Base-by-base conservation (phyloP, 2,113 vertebrate genomes). In the crab-eating macaque (Macaca fascicularis) region DNA sequence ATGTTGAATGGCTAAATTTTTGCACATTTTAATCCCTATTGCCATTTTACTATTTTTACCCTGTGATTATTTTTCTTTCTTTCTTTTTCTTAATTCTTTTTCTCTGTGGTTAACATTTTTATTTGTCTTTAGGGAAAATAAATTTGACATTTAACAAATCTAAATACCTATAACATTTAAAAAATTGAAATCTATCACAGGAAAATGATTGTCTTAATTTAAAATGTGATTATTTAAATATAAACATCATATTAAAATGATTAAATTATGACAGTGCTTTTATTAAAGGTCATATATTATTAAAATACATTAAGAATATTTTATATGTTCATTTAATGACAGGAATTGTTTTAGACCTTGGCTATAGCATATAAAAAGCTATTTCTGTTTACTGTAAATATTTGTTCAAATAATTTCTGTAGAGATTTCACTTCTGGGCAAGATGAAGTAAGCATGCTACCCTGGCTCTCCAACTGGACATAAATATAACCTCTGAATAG, bases 151-250 rank as follows among this genome's bases (percentile, higher is more conserved):
- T 43, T 78, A 90, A 67, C 22, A 86, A 90, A 84, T 38, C 85
- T 59, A 93, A 92, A 59, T 59, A 87, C 3, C 25, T 82, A 2
- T 40, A 93, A 69, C 38, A 74, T 69, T 93, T 70, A 50, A 72
- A 92, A 83, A 94, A 59, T 79, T 90, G 48, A 70, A 84, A 83
- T 90, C 48, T 84, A 59, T 50, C 19, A 84, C 16, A 84, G 32
- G 11, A 90, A 86, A 88, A 90, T 76, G 19, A n/a, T 45, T 59
- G 35, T 10, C 61, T 81, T 85, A 69, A 93, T 64, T 95, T 84
- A 83, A 94, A 90, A 92, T 94, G 27, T 69, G 61, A 64, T 64
- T 87, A 32, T 40, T 96, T 94, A 81, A 72, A 72, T 74, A 94
- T 55, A 95, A 81, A 40, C 8, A 43, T 32, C 17, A 16, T 79